These are phyloP conservation scores for Coleophora flavipennella DNA, from an alignment of 2,888 invertebrate species.

Conservation along the genomic window DNA sequence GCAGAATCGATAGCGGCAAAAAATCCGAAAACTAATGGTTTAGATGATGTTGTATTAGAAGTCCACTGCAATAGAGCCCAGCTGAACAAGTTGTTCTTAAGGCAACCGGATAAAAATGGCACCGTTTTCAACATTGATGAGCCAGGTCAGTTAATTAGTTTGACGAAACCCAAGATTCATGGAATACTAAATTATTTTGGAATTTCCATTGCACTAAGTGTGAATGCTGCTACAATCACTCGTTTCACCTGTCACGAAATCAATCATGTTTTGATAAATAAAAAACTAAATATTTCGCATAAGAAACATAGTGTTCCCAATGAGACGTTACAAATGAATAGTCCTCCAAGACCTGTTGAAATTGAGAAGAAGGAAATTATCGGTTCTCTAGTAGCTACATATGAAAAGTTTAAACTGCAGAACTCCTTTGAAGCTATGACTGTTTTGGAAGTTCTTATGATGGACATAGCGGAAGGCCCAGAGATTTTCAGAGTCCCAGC, in stretches of 20 bases:
- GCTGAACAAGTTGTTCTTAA: conserved; percentile 30
- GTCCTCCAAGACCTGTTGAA: not conserved
- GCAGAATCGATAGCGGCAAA: conserved; percentile 6
- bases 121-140: conserved; percentile 32
- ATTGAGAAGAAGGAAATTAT: not conserved
- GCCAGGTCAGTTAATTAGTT: conserved; percentile 21
- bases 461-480: conserved; percentile 16
- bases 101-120: conserved; percentile 27
- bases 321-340: conserved; percentile 13
- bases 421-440: too few relatives aligned
- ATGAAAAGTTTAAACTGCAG: too few relatives aligned
- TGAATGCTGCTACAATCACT: too few relatives aligned
- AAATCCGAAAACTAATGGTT: not conserved
- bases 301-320: conserved; percentile 6
- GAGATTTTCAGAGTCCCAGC: conserved; percentile 12
- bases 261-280: conserved; percentile 30
- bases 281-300: conserved; percentile 10
- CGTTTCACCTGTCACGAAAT: conserved; percentile 17
- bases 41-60: conserved; percentile 27
- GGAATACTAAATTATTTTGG: too few relatives aligned
- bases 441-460: not conserved
- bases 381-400: too few relatives aligned
- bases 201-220: too few relatives aligned
- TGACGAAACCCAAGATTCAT: too few relatives aligned
- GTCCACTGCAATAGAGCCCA: conserved; percentile 31